These are phyloP conservation scores for Romanogobio albipinnatus DNA, from an alignment of 2,113 vertebrate species.

Conservation along the genomic window DNA sequence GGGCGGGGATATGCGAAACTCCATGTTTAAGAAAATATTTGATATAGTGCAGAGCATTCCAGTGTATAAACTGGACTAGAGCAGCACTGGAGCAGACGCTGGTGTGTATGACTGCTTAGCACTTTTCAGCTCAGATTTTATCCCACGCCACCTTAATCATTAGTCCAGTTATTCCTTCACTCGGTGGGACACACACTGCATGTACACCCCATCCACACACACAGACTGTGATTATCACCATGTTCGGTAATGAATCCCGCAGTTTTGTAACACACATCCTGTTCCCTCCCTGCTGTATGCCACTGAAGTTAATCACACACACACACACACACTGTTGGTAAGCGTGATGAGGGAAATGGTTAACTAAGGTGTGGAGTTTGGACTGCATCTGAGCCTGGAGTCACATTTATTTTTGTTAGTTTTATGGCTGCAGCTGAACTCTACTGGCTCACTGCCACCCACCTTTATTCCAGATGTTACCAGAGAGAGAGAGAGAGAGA, in stretches of 20 bases:
- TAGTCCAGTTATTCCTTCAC: slow-evolving; percentile 1
- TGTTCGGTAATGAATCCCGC: slow-evolving; percentile 26
- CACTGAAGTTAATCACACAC: background rate
- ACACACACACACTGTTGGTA: background rate
- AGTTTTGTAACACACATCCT: slow-evolving; percentile 6
- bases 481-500: slow-evolving; percentile 57
- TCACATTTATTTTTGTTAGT: slow-evolving; percentile 81
- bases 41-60: slow-evolving; percentile 50
- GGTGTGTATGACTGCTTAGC: background rate
- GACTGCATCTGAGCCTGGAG: slow-evolving; percentile 25
- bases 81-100: background rate
- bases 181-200: background rate
- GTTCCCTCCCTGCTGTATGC: slow-evolving; percentile 12
- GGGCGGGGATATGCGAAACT: slow-evolving; percentile 30
- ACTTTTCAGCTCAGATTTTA: background rate
- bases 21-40: slow-evolving; percentile 54
- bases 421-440: slow-evolving; percentile 77
- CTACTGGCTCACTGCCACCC: slow-evolving; percentile 77
- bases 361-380: slow-evolving; percentile 38
- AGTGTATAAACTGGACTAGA: slow-evolving; percentile 37
- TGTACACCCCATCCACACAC: background rate
- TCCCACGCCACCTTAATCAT: background rate
- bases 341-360: slow-evolving; percentile 38
- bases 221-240: background rate
- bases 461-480: slow-evolving; percentile 88